phyloP scores from a whole-genome alignment of 2,888 invertebrate species.

The Drosophila ustulata region DNA sequence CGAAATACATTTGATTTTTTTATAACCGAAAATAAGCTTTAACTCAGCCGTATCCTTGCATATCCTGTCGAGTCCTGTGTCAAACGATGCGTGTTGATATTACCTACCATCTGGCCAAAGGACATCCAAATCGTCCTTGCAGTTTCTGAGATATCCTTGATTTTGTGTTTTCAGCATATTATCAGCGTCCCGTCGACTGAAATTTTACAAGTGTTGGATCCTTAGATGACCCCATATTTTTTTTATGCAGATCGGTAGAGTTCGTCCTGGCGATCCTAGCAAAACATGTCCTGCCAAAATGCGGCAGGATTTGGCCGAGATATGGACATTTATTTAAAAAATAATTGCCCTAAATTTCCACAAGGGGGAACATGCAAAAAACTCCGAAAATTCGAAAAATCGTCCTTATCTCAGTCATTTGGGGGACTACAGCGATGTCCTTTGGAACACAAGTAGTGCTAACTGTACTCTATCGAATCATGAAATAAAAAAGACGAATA shows the following conservation, averaged over 20 bases:
- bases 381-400: not conserved
- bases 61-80: not conserved
- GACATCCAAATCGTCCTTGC: not conserved
- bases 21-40: not conserved
- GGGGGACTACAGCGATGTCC: not conserved
- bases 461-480: not conserved
- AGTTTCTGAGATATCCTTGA: not conserved
- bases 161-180: not conserved
- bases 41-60: not conserved
- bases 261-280: not conserved
- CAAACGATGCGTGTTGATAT: not conserved
- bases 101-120: not conserved
- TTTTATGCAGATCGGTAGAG: not conserved
- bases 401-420: not conserved
- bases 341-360: not conserved
- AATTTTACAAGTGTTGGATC: not conserved
- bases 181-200: not conserved
- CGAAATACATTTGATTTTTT: not conserved
- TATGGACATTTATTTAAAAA: not conserved
- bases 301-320: not conserved
- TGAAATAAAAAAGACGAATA: not conserved
- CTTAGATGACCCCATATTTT: not conserved
- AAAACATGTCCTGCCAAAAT: not conserved
- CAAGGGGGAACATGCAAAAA: not conserved
- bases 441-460: not conserved